Percentiles rank a stretch among this genome's conserved stretches.
Evolutionary conservation across 1,140 invertebrate species (phyloP).

Genomic region (Archivesica marissinica): DNA sequence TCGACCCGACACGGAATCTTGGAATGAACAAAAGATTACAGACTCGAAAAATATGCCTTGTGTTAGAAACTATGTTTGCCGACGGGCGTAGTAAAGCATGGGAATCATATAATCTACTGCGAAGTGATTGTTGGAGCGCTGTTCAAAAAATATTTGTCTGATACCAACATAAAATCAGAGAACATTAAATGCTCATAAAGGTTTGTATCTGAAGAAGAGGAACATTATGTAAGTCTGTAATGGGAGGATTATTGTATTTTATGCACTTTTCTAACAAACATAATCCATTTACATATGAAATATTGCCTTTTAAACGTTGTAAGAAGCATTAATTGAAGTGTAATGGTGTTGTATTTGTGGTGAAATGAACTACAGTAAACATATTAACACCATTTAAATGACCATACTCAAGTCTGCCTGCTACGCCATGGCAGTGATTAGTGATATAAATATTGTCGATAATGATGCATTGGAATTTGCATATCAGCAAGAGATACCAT

Average conservation of each 20-base stretch:
- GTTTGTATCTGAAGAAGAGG: constrained; percentile 18
- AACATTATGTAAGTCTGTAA: constrained; percentile 35
- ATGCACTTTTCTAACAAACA: constrained; percentile 30
- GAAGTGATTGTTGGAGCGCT: constrained; percentile 13
- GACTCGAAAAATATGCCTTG: no score
- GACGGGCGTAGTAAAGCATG: no score
- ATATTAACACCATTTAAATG: constrained; percentile 38
- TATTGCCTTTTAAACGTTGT: constrained; percentile 40
- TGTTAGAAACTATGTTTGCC: no score
- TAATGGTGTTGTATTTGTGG: constrained; percentile 26
- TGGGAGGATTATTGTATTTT: constrained; percentile 53
- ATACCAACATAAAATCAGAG: neutral
- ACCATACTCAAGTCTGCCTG: neutral
- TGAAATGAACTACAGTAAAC: neutral
- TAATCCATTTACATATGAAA: constrained; percentile 54
- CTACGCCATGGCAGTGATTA: neutral
- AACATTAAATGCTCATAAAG: constrained; percentile 33
- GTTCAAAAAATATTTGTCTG: constrained; percentile 18
- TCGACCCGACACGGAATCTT: no score
- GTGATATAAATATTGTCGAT: constrained; percentile 12
- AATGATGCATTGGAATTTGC: constrained; percentile 1
- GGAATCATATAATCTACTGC: neutral
- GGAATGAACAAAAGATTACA: no score
- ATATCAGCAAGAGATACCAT: constrained; percentile 23
- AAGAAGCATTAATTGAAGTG: constrained; percentile 43